Conservation (phyloP, 2,113 vertebrate genomes). For the Benitochromis conjunctus region DNA sequence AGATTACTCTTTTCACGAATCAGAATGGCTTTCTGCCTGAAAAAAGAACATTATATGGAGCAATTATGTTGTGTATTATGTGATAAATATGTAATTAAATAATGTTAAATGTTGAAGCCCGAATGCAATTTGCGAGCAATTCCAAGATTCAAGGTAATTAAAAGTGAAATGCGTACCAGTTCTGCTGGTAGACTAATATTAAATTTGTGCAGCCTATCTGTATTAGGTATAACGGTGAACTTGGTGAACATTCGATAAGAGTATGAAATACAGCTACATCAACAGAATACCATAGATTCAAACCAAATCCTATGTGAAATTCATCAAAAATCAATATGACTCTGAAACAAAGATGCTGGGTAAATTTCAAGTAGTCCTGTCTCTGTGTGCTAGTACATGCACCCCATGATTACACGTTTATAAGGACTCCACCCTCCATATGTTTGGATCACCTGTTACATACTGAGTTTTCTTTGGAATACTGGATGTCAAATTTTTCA, state of each 20-base stretch:
- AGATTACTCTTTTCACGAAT: slow-evolving; percentile 11
- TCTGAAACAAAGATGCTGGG: neutral
- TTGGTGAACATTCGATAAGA: slow-evolving; percentile 12
- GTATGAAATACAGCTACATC: neutral
- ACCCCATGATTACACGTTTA: neutral
- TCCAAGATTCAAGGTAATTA: neutral
- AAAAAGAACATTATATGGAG: neutral
- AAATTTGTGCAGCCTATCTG: neutral
- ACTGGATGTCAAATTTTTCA: neutral
- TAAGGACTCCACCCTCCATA: neutral
- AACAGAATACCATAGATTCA: neutral
- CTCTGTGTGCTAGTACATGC: neutral
- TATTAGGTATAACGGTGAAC: neutral
- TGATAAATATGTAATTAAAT: neutral
- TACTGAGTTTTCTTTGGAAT: neutral
- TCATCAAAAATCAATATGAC: slow-evolving; percentile 22
- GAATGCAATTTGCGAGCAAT: neutral
- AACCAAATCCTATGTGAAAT: neutral
- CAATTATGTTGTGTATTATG: neutral
- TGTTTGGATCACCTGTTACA: neutral
- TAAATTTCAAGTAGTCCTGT: neutral
- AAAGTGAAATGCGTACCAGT: neutral
- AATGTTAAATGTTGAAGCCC: neutral
- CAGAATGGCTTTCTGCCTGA: slow-evolving; percentile 1
- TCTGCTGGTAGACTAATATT: neutral